Conservation (phyloP, 2,888 invertebrate species). For the Uropetala carovei region DNA sequence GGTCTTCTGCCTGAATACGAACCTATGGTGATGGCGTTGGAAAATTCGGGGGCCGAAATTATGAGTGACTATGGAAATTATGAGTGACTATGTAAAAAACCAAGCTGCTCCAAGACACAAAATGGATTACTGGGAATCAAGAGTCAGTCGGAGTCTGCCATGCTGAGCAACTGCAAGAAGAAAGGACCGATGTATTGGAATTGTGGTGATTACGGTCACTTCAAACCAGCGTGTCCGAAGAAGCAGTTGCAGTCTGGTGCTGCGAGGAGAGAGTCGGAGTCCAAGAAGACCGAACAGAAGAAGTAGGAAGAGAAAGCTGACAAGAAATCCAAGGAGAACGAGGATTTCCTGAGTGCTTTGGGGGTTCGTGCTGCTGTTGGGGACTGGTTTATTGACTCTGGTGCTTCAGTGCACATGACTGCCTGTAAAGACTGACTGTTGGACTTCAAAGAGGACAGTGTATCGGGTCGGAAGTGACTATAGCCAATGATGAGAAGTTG, state of each 20-base stretch:
- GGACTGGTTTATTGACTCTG: background rate
- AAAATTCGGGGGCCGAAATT: conserved; percentile 22
- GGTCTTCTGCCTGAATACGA: conserved; percentile 67
- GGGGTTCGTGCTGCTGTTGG: background rate
- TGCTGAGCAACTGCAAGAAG: no score
- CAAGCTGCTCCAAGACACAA: conserved; percentile 63
- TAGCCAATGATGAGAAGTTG: background rate
- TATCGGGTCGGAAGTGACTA: background rate
- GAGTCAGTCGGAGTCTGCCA: background rate
- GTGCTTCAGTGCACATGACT: background rate
- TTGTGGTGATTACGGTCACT: background rate
- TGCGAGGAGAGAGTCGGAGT: background rate
- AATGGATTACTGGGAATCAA: background rate
- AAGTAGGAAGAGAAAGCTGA: background rate
- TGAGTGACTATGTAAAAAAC: no score
- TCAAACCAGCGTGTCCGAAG: background rate
- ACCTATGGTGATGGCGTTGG: conserved; percentile 67
- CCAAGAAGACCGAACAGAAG: background rate
- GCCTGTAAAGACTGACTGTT: background rate
- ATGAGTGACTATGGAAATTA: conserved; percentile 65
- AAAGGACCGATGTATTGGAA: background rate
- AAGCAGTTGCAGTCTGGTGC: background rate
- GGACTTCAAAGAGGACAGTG: background rate
- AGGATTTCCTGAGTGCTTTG: background rate
- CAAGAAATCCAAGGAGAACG: background rate